phyloP scores from a whole-genome alignment of 1,140 invertebrate species.

The Drosophila sulfurigaster region DNA sequence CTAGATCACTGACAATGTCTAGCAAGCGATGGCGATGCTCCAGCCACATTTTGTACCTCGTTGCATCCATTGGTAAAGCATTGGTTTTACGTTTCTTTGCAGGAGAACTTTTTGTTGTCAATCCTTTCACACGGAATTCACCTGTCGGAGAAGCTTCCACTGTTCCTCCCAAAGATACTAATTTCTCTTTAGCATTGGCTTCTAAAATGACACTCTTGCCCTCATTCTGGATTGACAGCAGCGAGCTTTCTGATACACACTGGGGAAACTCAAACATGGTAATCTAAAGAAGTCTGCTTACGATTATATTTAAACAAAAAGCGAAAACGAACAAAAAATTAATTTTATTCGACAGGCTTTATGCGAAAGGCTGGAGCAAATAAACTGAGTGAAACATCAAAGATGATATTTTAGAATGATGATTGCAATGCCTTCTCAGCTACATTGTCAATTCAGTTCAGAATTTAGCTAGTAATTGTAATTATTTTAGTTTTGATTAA shows the following conservation, averaged over 20 bases:
- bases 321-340: constrained; percentile 7
- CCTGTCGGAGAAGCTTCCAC: not conserved
- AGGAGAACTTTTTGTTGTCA: too few relatives aligned
- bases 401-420: not conserved
- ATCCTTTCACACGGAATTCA: too few relatives aligned
- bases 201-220: not conserved
- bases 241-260: constrained; percentile 16
- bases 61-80: not conserved
- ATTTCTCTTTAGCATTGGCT: too few relatives aligned
- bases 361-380: constrained; percentile 1
- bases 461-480: too few relatives aligned
- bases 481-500: not conserved
- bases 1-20: constrained; percentile 31
- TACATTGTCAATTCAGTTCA: too few relatives aligned
- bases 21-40: constrained; percentile 62
- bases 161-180: not conserved
- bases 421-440: not conserved
- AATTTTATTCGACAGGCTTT: not conserved
- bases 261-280: constrained; percentile 32
- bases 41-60: constrained; percentile 35
- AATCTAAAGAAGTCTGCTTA: constrained; percentile 8
- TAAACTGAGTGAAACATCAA: not conserved
- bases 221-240: not conserved
- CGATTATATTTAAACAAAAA: not conserved
- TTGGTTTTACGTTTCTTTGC: constrained; percentile 14